Evolutionary conservation across 2,797 vertebrate species (phyloP).

Genomic region (Leuciscus waleckii): DNA sequence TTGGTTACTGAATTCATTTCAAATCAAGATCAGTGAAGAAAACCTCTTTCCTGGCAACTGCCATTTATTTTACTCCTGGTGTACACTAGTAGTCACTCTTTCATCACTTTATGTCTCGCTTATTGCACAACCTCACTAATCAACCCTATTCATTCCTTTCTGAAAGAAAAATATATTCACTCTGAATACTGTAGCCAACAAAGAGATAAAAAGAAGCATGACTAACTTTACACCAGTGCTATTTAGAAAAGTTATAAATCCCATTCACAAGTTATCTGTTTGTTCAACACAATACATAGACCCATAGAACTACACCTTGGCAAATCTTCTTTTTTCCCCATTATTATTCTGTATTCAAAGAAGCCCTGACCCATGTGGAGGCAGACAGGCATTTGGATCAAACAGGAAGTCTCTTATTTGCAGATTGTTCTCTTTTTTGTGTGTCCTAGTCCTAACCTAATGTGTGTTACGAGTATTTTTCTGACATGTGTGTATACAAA

Average conservation of each 20-base stretch:
- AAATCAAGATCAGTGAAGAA: neutral
- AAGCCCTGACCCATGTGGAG: neutral
- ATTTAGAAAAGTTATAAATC: neutral
- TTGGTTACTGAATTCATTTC: neutral
- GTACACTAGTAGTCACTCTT: slow-evolving; percentile 50
- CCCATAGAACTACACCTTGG: neutral
- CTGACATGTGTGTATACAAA: slow-evolving; percentile 54
- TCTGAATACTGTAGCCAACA: neutral
- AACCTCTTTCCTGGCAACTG: neutral
- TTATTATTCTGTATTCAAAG: neutral
- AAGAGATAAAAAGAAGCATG: neutral
- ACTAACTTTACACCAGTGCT: neutral
- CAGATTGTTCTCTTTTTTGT: slow-evolving; percentile 4
- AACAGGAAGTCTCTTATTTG: slow-evolving; percentile 41
- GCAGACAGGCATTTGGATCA: neutral
- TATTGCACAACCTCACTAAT: neutral
- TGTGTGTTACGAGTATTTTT: slow-evolving; percentile 1
- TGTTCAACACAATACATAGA: neutral
- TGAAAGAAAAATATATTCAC: neutral
- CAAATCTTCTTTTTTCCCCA: too few species aligned
- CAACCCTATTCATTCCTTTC: neutral
- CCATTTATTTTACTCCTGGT: neutral
- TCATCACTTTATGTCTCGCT: neutral
- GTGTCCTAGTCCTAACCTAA: slow-evolving; percentile 7
- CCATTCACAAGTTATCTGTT: neutral